These are phyloP conservation scores for Ligdia adustata DNA, from an alignment of 2,888 invertebrate genomes.

Conservation along the genomic window DNA sequence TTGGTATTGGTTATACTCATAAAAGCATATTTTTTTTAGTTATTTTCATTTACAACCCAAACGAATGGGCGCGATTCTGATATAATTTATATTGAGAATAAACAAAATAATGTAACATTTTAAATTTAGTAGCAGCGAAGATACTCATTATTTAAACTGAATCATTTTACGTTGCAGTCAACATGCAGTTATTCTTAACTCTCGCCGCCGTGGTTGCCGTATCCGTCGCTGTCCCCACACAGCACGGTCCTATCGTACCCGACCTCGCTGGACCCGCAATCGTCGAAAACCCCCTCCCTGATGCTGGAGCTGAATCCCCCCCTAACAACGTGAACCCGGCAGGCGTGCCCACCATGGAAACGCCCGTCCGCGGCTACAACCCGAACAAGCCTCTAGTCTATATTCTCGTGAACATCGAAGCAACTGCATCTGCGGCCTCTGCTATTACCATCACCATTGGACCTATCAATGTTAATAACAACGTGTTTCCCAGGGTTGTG, in stretches of 20 bases:
- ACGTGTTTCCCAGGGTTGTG: too few species aligned
- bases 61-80: too few species aligned
- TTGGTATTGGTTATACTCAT: too few species aligned
- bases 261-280: slow-evolving; percentile 37
- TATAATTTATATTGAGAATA: too few species aligned
- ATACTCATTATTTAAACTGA: too few species aligned
- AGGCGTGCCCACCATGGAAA: slow-evolving; percentile 26
- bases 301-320: slow-evolving; percentile 15
- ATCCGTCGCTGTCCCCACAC: slow-evolving; percentile 29
- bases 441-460: slow-evolving; percentile 34
- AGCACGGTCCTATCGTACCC: slow-evolving; percentile 29
- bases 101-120: too few species aligned
- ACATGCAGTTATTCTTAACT: slow-evolving; percentile 31
- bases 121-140: too few species aligned
- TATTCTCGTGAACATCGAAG: slow-evolving; percentile 45
- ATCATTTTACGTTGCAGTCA: too few species aligned
- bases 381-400: slow-evolving; percentile 45
- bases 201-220: slow-evolving; percentile 35
- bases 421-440: slow-evolving; percentile 23
- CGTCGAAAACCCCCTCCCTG: slow-evolving; percentile 31
- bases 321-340: too few species aligned
- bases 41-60: too few species aligned
- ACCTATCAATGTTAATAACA: too few species aligned
- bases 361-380: slow-evolving; percentile 24
- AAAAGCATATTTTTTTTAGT: too few species aligned